phyloP scores from a whole-genome alignment of 2,113 vertebrate genomes.

The Trachemys scripta region DNA sequence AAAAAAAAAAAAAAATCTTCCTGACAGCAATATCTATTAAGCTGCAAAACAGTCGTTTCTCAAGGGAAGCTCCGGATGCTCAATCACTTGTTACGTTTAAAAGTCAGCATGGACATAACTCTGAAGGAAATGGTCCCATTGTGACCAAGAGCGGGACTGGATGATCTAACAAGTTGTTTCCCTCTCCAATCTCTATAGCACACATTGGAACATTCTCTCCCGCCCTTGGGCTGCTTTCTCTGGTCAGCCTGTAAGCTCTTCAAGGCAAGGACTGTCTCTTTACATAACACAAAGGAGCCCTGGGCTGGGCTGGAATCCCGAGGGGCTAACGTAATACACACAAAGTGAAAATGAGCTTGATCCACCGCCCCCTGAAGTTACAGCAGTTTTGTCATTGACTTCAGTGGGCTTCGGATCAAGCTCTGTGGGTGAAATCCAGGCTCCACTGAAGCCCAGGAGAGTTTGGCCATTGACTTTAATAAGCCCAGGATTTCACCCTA shows the following conservation, averaged over 20 bases:
- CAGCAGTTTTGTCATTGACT: not conserved
- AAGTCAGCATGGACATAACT: not conserved
- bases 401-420: not conserved
- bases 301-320: not conserved
- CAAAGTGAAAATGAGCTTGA: not conserved
- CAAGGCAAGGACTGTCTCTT: not conserved
- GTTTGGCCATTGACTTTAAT: slow-evolving; percentile 2
- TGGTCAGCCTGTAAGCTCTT: rapidly evolving
- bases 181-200: not conserved
- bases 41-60: not conserved
- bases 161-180: not conserved
- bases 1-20: too few species aligned
- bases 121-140: not conserved
- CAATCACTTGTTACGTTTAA: not conserved
- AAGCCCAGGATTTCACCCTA: not conserved
- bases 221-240: not conserved
- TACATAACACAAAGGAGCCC: not conserved
- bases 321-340: not conserved
- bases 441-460: not conserved
- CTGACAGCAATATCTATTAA: rapidly evolving
- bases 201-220: not conserved
- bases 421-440: not conserved
- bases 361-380: not conserved
- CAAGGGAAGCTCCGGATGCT: not conserved
- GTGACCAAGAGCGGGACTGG: not conserved